Percentiles rank a stretch among this genome's conserved stretches.
Evolutionary conservation across 2,113 vertebrate genomes (phyloP).

Genomic region (Pitta sordida): DNA sequence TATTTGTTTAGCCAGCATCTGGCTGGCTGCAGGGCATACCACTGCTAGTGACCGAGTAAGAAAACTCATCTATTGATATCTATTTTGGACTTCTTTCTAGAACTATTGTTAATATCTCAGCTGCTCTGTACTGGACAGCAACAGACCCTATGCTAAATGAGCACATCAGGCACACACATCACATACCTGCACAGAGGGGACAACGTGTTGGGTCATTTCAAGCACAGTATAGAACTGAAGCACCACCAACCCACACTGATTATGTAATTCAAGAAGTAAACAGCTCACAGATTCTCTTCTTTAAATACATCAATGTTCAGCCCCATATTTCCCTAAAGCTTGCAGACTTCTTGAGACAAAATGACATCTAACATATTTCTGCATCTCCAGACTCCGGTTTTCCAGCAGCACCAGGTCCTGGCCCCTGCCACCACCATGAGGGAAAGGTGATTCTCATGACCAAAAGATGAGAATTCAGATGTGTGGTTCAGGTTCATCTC

Average conservation of each 20-base stretch:
- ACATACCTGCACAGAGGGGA: neutral
- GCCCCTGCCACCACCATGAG: neutral
- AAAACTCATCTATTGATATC: neutral
- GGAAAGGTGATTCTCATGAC: neutral
- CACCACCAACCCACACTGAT: neutral
- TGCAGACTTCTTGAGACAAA: neutral
- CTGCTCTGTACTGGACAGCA: neutral
- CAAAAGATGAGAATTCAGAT: neutral
- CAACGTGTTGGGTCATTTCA: neutral
- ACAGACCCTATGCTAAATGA: neutral
- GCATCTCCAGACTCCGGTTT: neutral
- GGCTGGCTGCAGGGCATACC: neutral
- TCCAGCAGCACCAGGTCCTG: neutral
- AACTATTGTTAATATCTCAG: neutral
- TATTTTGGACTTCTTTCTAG: neutral
- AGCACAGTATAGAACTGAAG: neutral
- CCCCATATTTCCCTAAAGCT: neutral
- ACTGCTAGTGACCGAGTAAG: neutral
- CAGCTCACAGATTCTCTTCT: neutral
- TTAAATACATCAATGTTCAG: neutral
- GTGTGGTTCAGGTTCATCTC: neutral
- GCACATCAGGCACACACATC: neutral
- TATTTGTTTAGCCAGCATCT: neutral
- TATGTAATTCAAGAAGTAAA: neutral
- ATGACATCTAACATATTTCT: neutral